These are phyloP conservation scores for Euclidia mi DNA, from an alignment of 2,888 invertebrate species.

Conservation along the genomic window DNA sequence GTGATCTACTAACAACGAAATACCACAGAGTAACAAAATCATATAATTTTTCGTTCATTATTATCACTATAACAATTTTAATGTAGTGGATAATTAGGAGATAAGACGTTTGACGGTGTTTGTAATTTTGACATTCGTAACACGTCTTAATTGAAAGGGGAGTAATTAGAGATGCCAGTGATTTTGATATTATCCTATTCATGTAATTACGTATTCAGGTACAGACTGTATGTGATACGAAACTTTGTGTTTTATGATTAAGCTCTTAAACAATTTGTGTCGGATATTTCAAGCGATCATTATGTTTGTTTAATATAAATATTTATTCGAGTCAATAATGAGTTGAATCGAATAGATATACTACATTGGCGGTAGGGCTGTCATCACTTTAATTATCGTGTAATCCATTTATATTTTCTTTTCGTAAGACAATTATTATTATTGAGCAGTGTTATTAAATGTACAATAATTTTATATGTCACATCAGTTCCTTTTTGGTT, in stretches of 20 bases:
- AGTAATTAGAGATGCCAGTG: slow-evolving; percentile 58
- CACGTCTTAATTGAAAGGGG: slow-evolving; percentile 62
- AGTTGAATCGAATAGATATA: too few relatives aligned
- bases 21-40: slow-evolving; percentile 25
- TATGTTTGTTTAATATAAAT: too few relatives aligned
- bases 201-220: slow-evolving; percentile 46
- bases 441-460: too few relatives aligned
- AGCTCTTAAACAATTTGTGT: too few relatives aligned
- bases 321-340: too few relatives aligned
- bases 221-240: slow-evolving; percentile 31
- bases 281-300: too few relatives aligned
- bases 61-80: slow-evolving; percentile 8
- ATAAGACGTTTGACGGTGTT: slow-evolving; percentile 57
- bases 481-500: too few relatives aligned
- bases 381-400: too few relatives aligned
- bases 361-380: too few relatives aligned
- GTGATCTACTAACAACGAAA: slow-evolving; percentile 13
- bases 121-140: slow-evolving; percentile 64
- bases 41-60: slow-evolving; percentile 12
- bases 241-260: slow-evolving; percentile 22
- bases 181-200: slow-evolving; percentile 55
- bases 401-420: too few relatives aligned
- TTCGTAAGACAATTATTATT: too few relatives aligned
- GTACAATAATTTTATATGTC: too few relatives aligned
- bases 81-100: slow-evolving; percentile 8